These are phyloP conservation scores for Sarcophaga variegata DNA, from an alignment of 2,888 invertebrate species.

Conservation along the genomic window DNA sequence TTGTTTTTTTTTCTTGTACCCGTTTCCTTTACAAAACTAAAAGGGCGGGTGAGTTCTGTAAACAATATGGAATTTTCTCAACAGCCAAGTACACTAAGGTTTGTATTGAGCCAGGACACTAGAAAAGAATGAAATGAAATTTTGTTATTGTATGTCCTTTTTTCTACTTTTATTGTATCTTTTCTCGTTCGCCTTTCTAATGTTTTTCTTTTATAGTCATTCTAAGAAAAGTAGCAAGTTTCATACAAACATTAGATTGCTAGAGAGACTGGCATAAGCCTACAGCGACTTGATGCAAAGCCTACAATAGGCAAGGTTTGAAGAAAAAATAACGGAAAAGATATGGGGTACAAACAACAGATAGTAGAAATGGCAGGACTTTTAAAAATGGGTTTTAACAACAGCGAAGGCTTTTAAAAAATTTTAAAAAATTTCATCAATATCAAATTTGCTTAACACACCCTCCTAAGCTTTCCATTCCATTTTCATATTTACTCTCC, in stretches of 20 bases:
- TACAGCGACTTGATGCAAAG: neutral
- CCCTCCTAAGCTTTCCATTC: too few species aligned
- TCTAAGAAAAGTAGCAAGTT: conserved; percentile 30
- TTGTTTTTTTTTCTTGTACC: neutral
- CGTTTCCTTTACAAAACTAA: neutral
- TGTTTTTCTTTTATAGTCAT: neutral
- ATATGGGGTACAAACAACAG: too few species aligned
- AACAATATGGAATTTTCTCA: conserved; percentile 40
- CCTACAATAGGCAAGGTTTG: too few species aligned
- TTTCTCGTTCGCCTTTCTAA: neutral
- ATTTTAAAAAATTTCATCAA: too few species aligned
- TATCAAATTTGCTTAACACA: too few species aligned
- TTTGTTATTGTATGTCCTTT: conserved; percentile 34
- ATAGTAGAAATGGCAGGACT: too few species aligned
- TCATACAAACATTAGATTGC: neutral
- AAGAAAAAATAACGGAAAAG: too few species aligned
- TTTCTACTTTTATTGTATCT: neutral
- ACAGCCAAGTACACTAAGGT: conserved; percentile 34
- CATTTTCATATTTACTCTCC: too few species aligned
- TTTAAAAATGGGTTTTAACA: too few species aligned
- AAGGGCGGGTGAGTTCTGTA: conserved; percentile 44
- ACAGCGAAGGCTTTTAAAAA: too few species aligned
- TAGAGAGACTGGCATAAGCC: neutral
- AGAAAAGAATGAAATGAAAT: conserved; percentile 25
- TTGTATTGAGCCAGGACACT: conserved; percentile 35